Conservation (phyloP, 2,113 vertebrate genomes). For the Menura novaehollandiae region DNA sequence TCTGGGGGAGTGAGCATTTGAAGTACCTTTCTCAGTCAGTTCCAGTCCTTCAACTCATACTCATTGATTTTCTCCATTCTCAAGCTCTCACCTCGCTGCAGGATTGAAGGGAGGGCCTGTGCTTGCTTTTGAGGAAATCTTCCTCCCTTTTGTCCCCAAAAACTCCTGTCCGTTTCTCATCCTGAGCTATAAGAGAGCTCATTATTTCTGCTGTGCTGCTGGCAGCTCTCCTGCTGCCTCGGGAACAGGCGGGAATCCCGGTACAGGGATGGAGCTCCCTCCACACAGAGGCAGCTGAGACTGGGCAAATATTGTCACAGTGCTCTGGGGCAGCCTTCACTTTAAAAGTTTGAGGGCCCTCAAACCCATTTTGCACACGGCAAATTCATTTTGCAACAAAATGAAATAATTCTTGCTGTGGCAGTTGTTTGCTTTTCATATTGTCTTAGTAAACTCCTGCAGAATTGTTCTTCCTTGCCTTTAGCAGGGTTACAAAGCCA, state of each 20-base stretch:
- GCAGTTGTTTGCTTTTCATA: not conserved
- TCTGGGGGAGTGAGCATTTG: not conserved
- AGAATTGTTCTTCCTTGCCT: not conserved
- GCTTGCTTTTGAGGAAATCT: conserved; percentile 4
- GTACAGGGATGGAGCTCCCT: not conserved
- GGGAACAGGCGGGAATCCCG: not conserved
- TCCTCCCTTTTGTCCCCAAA: not conserved
- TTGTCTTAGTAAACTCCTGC: not conserved
- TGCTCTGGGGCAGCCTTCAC: not conserved
- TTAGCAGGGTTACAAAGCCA: not conserved
- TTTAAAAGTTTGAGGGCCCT: not conserved
- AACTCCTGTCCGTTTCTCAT: not conserved
- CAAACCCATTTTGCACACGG: not conserved
- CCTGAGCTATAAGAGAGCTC: not conserved
- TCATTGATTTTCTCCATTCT: not conserved
- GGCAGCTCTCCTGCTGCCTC: not conserved
- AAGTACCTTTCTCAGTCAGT: not conserved
- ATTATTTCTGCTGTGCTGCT: not conserved
- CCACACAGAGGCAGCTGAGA: accelerated
- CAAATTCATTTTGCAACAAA: not conserved
- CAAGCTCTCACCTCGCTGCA: not conserved
- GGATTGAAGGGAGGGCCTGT: not conserved
- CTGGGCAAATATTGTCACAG: not conserved
- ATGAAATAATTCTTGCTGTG: not conserved
- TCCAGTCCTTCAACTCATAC: not conserved